Base-by-base conservation (phyloP, 2,797 vertebrate genomes). In the Loris lydekkerianus region DNA sequence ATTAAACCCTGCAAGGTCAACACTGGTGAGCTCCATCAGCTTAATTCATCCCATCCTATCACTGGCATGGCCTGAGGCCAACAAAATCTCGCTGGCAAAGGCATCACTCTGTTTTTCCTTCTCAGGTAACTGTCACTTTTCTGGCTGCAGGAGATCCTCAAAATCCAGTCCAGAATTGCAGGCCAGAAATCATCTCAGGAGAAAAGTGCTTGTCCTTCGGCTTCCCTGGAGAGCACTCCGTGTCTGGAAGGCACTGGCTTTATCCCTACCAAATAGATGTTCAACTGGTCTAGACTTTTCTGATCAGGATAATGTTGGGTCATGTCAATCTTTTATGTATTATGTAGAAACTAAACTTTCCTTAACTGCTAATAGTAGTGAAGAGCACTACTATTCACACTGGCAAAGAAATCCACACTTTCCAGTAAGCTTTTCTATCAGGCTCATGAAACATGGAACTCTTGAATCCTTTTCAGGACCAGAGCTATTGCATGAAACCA, bases 1-100 rank as follows among this genome's bases (percentile, higher is more conserved):
- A 91, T 95, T 78, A 73, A 97, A 87, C 95, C 94, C 97, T 97
- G 91, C 89, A 95, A 92, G 27, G 23, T 94, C 95, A 85, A 94
- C 77, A 40, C 63, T 92, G 29, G 77, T 87, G 87, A 95, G 67
- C 76, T 96, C 95, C 88, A 65, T 88, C 81, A 92, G 96, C 94
- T 77, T 91, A 73, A 75, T 80, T 77, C 23, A 20, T 40, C 34
- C 61, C 40, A 75, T 72, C 76, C 92, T 89, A 91, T 94, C 78
- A 10, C 63, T 90, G 23, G 34, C n/a, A 73, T 23, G 25, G 86
- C 53, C 78, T 77, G 10, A 73, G 78, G 34, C 75, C 56, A 13
- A 23, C n/a, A 34, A 63, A 76, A 56, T n/a, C 53, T 60, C 21
- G 14, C 3, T 83, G 43, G 56, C 63, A 43, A 93, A 49, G 31